Base-by-base conservation (phyloP, 2,113 vertebrate genomes). In the Gopherus evgoodei region DNA sequence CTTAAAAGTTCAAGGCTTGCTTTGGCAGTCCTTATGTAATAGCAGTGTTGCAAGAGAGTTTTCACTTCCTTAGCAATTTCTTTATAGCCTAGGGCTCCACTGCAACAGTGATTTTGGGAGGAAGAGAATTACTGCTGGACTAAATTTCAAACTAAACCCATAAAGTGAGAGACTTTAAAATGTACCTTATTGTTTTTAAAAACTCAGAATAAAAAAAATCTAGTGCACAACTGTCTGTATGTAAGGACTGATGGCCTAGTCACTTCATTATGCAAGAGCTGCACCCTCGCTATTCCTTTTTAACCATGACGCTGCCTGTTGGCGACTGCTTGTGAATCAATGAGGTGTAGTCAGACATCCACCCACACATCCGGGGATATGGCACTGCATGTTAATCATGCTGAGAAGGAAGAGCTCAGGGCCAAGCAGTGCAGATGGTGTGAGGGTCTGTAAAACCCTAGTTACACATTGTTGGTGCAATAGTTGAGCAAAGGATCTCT, bases 261-360 rank as follows among this genome's bases (percentile, higher is more conserved):
- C 1, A 3, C 35, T 24, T 79, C 72, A 21, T 49, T 29, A 1
- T 31, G 50, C 17, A 5, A 38, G 42, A 1, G 22, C 75, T 54
- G 65, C 72, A 22, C 42, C 85, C 31, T 49, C 17, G 57, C 38
- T 38, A 11, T 16, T 22, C 0, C 0, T 49, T 54, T 76, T 27
- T 31, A 31, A 1, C 65, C 2, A 0, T 0, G 42, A 49, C 50
- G 2, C 76, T 75, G 88, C 31, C 88, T 83, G 44, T 1, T 1
- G 8, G 84, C n/a, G 42, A 47, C 79, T 29, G 0, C 0, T 1
- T 29, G 0, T 12, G 25, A 84, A 52, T 9, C 31, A 11, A 21
- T 1, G 59, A 80, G 76, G 16, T 21, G 5, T 11, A 11, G 24
- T 19, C 76, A 52, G 81, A 69, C 79, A 83, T 31, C 3, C 38